Conservation (phyloP, 2,113 vertebrate species). For the Nematolebias whitei region DNA sequence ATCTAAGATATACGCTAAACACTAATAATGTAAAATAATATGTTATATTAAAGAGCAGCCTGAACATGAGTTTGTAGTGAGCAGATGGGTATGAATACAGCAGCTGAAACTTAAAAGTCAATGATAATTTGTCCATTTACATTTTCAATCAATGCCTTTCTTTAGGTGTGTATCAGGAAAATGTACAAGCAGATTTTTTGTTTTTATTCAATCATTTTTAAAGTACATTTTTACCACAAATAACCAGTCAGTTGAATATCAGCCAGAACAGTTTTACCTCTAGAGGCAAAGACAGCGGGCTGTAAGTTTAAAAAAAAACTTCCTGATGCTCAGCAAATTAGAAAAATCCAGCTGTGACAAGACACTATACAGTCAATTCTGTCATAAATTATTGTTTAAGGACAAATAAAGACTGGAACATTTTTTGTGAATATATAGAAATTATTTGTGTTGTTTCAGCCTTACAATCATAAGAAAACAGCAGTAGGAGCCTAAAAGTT, state of each 20-base stretch:
- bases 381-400: too few relatives aligned
- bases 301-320: background rate
- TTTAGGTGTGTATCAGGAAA: constrained; percentile 9
- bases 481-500: too few relatives aligned
- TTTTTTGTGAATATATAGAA: too few relatives aligned
- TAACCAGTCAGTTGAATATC: constrained; percentile 22
- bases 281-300: background rate
- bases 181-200: constrained; percentile 13
- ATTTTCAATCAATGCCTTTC: constrained; percentile 19
- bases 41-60: too few relatives aligned
- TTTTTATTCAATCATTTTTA: constrained; percentile 4
- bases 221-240: background rate
- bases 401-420: background rate
- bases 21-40: too few relatives aligned
- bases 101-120: too few relatives aligned
- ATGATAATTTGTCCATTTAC: background rate
- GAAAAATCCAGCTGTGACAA: background rate
- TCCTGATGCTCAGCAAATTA: background rate
- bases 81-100: too few relatives aligned
- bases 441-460: too few relatives aligned
- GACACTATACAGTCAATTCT: background rate
- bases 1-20: too few relatives aligned
- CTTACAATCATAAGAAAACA: too few relatives aligned
- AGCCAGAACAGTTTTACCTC: background rate
- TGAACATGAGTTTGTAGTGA: too few relatives aligned